Percentiles rank a stretch among this genome's conserved stretches.
Conservation (phyloP, 2,888 invertebrate species). For the Protodeltote pygarga region DNA sequence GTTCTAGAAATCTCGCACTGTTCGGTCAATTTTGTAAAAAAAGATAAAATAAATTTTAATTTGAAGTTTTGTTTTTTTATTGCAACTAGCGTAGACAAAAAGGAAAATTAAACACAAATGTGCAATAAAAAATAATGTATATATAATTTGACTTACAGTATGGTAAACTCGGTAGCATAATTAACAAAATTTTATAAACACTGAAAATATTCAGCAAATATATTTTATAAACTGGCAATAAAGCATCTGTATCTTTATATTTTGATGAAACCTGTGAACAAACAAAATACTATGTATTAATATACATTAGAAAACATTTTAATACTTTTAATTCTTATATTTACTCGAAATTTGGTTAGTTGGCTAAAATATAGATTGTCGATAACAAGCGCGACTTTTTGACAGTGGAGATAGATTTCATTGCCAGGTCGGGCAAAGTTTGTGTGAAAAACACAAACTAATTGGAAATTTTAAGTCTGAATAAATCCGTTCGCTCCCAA, state of each 20-base stretch:
- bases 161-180: slow-evolving; percentile 84
- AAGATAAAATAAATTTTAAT: slow-evolving; percentile 84
- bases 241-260: slow-evolving; percentile 79
- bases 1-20: slow-evolving; percentile 87
- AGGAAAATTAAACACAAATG: slow-evolving; percentile 64
- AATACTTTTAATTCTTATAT: no score
- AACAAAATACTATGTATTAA: slow-evolving; percentile 38
- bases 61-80: slow-evolving; percentile 70
- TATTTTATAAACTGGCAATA: slow-evolving; percentile 83
- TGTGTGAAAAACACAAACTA: no score
- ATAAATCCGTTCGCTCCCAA: no score
- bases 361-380: no score
- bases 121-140: slow-evolving; percentile 86
- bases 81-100: slow-evolving; percentile 7
- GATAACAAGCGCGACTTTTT: no score
- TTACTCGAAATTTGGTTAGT: no score
- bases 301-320: slow-evolving; percentile 3
- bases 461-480: no score
- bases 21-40: slow-evolving; percentile 87
- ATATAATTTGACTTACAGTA: slow-evolving; percentile 83
- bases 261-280: slow-evolving; percentile 70
- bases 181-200: slow-evolving; percentile 84
- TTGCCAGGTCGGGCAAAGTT: no score
- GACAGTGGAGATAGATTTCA: no score
- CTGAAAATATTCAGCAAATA: slow-evolving; percentile 86